phyloP scores from a whole-genome alignment of 2,888 invertebrate genomes.

The Anoplius nigerrimus region DNA sequence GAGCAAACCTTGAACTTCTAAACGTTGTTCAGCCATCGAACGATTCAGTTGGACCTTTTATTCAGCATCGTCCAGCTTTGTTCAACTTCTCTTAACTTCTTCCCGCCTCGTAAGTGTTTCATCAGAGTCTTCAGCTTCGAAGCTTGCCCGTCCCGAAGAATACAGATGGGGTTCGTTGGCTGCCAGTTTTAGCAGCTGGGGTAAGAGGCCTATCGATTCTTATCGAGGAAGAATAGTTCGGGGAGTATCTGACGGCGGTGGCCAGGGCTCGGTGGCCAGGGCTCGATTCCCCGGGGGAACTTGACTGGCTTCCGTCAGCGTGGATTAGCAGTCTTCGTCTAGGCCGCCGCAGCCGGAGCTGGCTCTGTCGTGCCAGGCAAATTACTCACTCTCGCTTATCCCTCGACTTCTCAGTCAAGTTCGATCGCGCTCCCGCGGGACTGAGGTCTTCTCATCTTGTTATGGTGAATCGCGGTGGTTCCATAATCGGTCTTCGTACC shows the following conservation, averaged over 20 bases:
- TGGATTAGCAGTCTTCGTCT: constrained; percentile 65
- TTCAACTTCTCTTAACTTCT: no score
- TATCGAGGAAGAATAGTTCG: constrained; percentile 36
- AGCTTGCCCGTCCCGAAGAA: no score
- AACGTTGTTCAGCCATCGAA: no score
- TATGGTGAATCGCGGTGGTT: no score
- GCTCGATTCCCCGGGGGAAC: constrained; percentile 58
- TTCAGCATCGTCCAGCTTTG: no score
- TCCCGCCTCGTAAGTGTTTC: no score
- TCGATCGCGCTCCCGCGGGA: background rate
- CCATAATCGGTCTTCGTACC: no score
- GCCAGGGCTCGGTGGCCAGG: constrained; percentile 16
- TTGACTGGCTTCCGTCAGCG: constrained; percentile 64
- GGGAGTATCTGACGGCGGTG: no score
- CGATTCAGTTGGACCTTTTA: no score
- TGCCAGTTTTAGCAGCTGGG: background rate
- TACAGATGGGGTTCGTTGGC: constrained; percentile 31
- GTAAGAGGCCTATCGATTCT: constrained; percentile 54
- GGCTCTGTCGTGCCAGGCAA: constrained; percentile 3
- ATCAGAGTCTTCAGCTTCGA: no score
- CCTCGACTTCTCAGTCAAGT: background rate
- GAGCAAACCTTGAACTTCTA: no score
- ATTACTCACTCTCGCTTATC: constrained; percentile 7
- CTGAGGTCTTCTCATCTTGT: no score
- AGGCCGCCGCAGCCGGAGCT: constrained; percentile 30